A percentile compares a stretch with the other conserved stretches of the same genome.
Evolutionary conservation across 2,888 invertebrate genomes (phyloP).

Genomic region (Penaeus monodon): DNA sequence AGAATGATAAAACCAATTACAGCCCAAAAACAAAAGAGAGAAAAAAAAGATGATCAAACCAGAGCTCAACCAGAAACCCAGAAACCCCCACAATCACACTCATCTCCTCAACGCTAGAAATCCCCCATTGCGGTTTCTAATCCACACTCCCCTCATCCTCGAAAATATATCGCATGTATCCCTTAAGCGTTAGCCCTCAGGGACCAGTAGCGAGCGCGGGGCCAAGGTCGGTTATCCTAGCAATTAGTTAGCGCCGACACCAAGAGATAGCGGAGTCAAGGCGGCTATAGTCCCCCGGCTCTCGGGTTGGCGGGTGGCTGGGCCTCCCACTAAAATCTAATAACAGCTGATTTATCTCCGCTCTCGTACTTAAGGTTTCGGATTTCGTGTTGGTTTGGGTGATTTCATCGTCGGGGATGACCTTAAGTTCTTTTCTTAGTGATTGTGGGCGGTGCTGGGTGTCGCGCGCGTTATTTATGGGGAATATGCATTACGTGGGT

Average conservation of each 20-base stretch:
- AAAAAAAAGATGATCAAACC: too few relatives aligned
- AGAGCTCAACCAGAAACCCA: too few relatives aligned
- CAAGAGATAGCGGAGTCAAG: background rate
- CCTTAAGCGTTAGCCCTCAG: background rate
- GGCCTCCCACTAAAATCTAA: conserved; percentile 6
- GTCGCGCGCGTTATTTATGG: too few relatives aligned
- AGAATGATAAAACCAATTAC: too few relatives aligned
- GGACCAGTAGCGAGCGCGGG: background rate
- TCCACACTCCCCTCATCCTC: too few relatives aligned
- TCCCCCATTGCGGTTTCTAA: too few relatives aligned
- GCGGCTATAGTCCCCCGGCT: background rate
- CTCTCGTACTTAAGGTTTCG: background rate
- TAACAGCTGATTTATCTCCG: conserved; percentile 13
- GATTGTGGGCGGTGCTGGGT: too few relatives aligned
- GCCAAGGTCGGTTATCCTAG: background rate
- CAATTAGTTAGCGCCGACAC: conserved; percentile 9
- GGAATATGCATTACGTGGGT: too few relatives aligned
- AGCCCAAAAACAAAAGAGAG: too few relatives aligned
- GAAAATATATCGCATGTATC: background rate
- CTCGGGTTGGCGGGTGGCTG: background rate
- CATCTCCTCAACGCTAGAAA: too few relatives aligned
- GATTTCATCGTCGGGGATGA: background rate
- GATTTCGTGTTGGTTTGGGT: background rate
- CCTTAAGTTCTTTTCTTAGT: too few relatives aligned
- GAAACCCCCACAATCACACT: too few relatives aligned